phyloP scores from a whole-genome alignment of 1,140 invertebrate species.

The Zaprionus taronus region DNA sequence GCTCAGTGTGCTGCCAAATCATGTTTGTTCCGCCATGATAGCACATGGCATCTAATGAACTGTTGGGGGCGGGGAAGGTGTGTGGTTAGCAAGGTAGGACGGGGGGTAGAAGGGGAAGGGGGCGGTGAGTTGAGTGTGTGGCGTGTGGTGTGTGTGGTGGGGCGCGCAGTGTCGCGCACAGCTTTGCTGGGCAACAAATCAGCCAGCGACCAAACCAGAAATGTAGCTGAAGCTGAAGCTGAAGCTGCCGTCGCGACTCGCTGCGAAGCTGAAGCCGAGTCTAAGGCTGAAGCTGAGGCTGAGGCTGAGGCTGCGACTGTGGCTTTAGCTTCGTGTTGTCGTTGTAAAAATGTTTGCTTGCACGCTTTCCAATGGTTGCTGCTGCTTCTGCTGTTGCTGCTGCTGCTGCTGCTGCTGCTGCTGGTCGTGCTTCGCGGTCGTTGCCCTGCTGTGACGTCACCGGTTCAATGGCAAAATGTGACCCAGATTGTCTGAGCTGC shows the following conservation, averaged over 20 bases:
- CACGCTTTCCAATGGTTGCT: conserved; percentile 73
- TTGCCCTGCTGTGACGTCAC: conserved; percentile 84
- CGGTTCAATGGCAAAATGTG: conserved; percentile 85
- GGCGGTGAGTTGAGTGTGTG: conserved; percentile 17
- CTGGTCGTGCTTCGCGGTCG: conserved; percentile 82
- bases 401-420: conserved; percentile 50
- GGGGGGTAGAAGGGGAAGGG: background rate
- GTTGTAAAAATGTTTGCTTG: conserved; percentile 83
- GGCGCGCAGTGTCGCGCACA: conserved; percentile 42
- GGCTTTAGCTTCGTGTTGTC: conserved; percentile 66
- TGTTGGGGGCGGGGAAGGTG: conserved; percentile 69
- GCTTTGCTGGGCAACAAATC: conserved; percentile 75
- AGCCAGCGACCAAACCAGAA: conserved; percentile 76
- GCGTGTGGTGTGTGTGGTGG: conserved; percentile 31
- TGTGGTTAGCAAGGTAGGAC: conserved; percentile 2
- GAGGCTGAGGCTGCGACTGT: conserved; percentile 26
- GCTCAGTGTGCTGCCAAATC: conserved; percentile 69
- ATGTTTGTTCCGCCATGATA: conserved; percentile 80
- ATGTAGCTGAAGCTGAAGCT: conserved; percentile 63
- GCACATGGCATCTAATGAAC: conserved; percentile 80
- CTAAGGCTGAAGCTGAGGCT: conserved; percentile 38
- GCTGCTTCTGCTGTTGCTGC: conserved; percentile 48
- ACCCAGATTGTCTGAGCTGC: conserved; percentile 85
- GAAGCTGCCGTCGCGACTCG: conserved; percentile 22
- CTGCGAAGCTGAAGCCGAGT: conserved; percentile 19